Conservation (phyloP, 1,140 invertebrate species). For the Atta texana region DNA sequence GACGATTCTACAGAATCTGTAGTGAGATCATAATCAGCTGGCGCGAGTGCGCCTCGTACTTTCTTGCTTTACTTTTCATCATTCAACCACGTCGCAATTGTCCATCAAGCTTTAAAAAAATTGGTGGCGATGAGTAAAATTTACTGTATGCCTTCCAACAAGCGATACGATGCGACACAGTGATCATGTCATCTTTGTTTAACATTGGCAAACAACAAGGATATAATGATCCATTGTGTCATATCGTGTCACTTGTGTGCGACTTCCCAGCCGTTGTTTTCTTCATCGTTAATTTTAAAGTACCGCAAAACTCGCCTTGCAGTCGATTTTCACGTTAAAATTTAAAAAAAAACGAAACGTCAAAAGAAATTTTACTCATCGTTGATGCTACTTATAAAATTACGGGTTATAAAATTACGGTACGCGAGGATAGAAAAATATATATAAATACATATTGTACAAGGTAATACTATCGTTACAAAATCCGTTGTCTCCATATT, state of each 20-base stretch:
- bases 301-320: neutral
- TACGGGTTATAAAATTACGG: neutral
- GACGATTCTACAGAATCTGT: neutral
- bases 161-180: too few relatives aligned
- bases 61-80: neutral
- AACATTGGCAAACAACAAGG: too few relatives aligned
- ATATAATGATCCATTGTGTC: too few relatives aligned
- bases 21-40: conserved; percentile 17
- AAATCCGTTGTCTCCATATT: neutral
- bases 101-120: neutral
- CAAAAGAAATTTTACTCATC: conserved; percentile 11
- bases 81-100: neutral
- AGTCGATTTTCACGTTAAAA: neutral
- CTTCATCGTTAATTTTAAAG: neutral
- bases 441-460: conserved; percentile 24
- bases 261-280: neutral
- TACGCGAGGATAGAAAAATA: conserved; percentile 30
- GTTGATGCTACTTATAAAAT: conserved; percentile 1
- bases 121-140: conserved; percentile 19
- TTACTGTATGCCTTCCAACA: neutral
- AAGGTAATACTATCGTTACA: conserved; percentile 43
- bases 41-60: neutral
- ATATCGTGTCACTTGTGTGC: too few relatives aligned
- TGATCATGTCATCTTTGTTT: too few relatives aligned
- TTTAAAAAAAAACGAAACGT: neutral